Percentiles rank a stretch among this genome's conserved stretches.
Evolutionary conservation across 2,888 invertebrate species (phyloP).

Genomic region (Trissonchulus latispiculum): DNA sequence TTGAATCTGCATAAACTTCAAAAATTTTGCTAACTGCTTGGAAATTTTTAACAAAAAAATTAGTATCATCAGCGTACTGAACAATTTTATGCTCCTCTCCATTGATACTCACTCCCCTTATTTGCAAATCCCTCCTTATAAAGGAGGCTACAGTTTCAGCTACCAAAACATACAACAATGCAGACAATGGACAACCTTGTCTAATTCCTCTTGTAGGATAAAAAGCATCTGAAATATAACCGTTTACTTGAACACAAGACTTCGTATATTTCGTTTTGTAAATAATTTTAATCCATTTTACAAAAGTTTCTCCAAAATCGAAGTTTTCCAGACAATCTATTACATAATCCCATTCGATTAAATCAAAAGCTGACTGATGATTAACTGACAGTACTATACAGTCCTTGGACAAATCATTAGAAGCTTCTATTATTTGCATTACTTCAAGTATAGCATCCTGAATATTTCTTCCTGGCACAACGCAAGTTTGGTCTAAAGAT

Average conservation of each 20-base stretch:
- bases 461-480: slow-evolving; percentile 17
- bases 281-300: slow-evolving; percentile 11
- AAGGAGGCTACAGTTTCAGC: neutral
- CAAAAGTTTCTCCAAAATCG: neutral
- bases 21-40: neutral
- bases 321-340: neutral
- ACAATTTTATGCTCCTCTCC: neutral
- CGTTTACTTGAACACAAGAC: slow-evolving; percentile 13
- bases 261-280: neutral
- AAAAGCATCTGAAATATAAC: neutral
- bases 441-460: neutral
- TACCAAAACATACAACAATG: slow-evolving; percentile 11
- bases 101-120: neutral
- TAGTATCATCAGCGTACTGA: slow-evolving; percentile 9
- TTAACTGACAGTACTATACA: neutral
- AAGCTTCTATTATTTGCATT: neutral
- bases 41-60: neutral
- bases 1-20: neutral
- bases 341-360: neutral
- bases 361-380: slow-evolving; percentile 14
- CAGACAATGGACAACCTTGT: slow-evolving; percentile 17
- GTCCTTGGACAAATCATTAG: neutral
- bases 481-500: slow-evolving; percentile 8
- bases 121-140: neutral
- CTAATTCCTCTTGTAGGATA: neutral